Evolutionary conservation across 92 coral and sea anemone genomes (phyloP), one percentile per base, ranked within the genome.

Genomic region (Anthopleura xanthogrammica): DNA sequence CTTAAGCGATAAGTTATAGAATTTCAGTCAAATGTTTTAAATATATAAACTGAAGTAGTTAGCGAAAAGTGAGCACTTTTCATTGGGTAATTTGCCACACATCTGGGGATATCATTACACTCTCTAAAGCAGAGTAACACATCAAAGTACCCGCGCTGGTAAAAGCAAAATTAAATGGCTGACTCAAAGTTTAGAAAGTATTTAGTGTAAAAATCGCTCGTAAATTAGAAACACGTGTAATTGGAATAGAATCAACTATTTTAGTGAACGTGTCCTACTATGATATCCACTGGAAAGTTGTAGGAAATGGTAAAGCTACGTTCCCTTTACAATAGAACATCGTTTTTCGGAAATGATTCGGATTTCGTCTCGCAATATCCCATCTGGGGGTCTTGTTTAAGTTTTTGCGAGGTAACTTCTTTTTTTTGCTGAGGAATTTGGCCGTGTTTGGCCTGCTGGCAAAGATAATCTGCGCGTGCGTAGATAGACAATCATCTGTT

Each of bases 391-490:
- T 68, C 74, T 6, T 8, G 42, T 36, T 9, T 68, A 29, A 29
- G 40, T 68, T 68, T 22, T 8, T n/a, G 36, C 4, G 41, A 2
- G 7, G 42, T 68, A 3, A 10, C 42, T 23, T 36, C 74, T 68
- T 68, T 68, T 29, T 68, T 10, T 36, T 68, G 19, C 70, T n/a
- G 13, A 68, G 74, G 74, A 68, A 68, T 68, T 68, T 13, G 42
- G 42, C 5, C 74, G 17, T 36, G 74, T 68, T 68, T 23, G 74
- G 17, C 74, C 74, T 36, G 42, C 16, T 68, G 74, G 74, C 74
- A 29, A n/a, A 36, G 19, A 12, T 68, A 23, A 68, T 68, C 74
- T 68, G 74, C 74, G 74, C 74, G 42, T 68, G 74, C 74, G 74
- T 68, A 68, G 13, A 23, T 68, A 68, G 74, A 68, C 74, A 36